A percentile compares a stretch with the other conserved stretches of the same genome.
Conservation (phyloP, 2,797 vertebrate genomes). For the Limosa lapponica region DNA sequence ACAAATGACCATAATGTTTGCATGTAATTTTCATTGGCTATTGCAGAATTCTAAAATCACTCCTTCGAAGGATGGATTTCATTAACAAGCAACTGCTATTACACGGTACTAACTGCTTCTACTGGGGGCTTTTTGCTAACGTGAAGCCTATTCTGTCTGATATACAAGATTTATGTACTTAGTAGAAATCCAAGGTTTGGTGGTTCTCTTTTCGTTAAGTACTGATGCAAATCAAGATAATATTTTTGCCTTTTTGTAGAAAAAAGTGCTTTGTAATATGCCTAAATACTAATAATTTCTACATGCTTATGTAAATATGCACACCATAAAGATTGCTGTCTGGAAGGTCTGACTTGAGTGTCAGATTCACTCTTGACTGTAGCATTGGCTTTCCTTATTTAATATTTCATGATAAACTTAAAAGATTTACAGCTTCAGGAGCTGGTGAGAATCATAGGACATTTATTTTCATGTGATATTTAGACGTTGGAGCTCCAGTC, state of each 20-base stretch:
- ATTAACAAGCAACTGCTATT: not conserved
- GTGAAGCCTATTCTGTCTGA: not conserved
- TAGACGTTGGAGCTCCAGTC: slow-evolving; percentile 7
- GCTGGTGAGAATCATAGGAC: slow-evolving; percentile 51
- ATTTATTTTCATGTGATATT: slow-evolving; percentile 66
- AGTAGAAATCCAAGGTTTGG: not conserved
- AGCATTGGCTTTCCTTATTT: slow-evolving; percentile 41
- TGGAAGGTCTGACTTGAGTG: slow-evolving; percentile 5
- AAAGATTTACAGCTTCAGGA: slow-evolving; percentile 71
- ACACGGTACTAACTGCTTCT: not conserved
- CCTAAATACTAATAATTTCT: slow-evolving; percentile 9
- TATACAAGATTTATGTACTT: not conserved
- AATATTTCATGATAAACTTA: slow-evolving; percentile 67
- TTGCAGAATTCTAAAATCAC: slow-evolving; percentile 72
- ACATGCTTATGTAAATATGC: not conserved
- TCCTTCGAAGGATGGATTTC: slow-evolving; percentile 56
- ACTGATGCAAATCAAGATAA: not conserved
- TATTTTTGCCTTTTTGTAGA: not conserved
- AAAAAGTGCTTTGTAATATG: not conserved
- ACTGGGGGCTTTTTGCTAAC: not conserved
- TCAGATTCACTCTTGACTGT: slow-evolving; percentile 40
- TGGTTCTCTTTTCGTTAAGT: not conserved
- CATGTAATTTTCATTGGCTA: slow-evolving; percentile 78
- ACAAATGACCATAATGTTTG: slow-evolving; percentile 81
- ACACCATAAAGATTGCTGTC: not conserved